Evolutionary conservation across 2,888 invertebrate genomes (phyloP).

Genomic region (Drosophila tripunctata): DNA sequence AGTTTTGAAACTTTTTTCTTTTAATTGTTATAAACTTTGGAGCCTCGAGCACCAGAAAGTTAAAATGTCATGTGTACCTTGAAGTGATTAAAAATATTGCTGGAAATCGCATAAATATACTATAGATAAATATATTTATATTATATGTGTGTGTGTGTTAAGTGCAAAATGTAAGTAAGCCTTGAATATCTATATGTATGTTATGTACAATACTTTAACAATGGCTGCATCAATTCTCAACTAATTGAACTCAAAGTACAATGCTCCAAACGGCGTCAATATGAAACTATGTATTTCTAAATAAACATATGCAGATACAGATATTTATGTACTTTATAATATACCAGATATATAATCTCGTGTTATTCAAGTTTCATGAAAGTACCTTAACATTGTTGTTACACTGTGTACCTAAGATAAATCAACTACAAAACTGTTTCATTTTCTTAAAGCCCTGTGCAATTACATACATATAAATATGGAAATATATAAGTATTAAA

Average conservation of each 20-base stretch:
- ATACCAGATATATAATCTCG: slow-evolving; percentile 1
- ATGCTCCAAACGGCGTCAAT: slow-evolving; percentile 57
- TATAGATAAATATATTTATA: slow-evolving; percentile 6
- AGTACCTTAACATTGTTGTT: slow-evolving; percentile 39
- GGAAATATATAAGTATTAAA: background rate
- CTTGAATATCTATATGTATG: slow-evolving; percentile 17
- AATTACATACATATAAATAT: slow-evolving; percentile 2
- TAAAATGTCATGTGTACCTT: slow-evolving; percentile 76
- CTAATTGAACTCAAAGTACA: slow-evolving; percentile 65
- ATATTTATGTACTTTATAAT: background rate
- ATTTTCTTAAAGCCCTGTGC: slow-evolving; percentile 9
- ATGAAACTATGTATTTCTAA: slow-evolving; percentile 24
- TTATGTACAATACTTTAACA: slow-evolving; percentile 17
- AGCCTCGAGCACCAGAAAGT: slow-evolving; percentile 44
- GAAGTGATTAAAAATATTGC: slow-evolving; percentile 44
- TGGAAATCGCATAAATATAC: slow-evolving; percentile 22
- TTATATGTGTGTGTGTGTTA: slow-evolving; percentile 16
- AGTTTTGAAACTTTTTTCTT: slow-evolving; percentile 55
- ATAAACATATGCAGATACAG: slow-evolving; percentile 1
- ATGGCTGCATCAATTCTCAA: slow-evolving; percentile 53
- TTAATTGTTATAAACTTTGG: slow-evolving; percentile 63
- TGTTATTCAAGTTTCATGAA: slow-evolving; percentile 37
- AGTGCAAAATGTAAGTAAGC: slow-evolving; percentile 19
- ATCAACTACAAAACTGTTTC: slow-evolving; percentile 29
- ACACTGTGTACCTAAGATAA: slow-evolving; percentile 34